A percentile compares a stretch with the other conserved stretches of the same genome.
phyloP scores from a whole-genome alignment of 2,888 invertebrate genomes.

The Sesamia inferens region DNA sequence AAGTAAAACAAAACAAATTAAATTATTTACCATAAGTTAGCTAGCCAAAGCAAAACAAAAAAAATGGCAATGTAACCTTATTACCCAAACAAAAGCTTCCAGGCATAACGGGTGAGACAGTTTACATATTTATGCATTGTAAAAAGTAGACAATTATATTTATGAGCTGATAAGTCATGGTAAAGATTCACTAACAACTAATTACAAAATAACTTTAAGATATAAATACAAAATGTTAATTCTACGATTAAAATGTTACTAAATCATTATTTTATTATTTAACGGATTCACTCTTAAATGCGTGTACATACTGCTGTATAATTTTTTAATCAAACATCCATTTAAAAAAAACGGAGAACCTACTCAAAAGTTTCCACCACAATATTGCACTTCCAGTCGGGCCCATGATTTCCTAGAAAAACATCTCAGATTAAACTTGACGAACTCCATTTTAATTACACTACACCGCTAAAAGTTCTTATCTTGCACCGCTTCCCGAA shows the following conservation, averaged over 20 bases:
- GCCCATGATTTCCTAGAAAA: constrained; percentile 2
- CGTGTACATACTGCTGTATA: not conserved
- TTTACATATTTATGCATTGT: no score
- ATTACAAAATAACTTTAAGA: not conserved
- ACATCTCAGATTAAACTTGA: constrained; percentile 10
- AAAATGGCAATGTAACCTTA: no score
- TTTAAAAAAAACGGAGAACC: not conserved
- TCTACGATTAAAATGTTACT: not conserved
- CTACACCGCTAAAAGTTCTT: constrained; percentile 25
- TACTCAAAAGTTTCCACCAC: not conserved
- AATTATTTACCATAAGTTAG: no score
- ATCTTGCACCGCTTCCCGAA: constrained; percentile 22
- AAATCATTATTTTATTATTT: not conserved
- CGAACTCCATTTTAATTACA: constrained; percentile 7
- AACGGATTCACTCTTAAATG: no score
- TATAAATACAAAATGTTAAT: not conserved
- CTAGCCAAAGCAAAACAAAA: no score
- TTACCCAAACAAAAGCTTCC: no score
- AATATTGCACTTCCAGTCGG: not conserved
- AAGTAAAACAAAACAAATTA: no score
- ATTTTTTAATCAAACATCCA: no score
- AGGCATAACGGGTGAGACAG: no score
- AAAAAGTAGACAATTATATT: no score
- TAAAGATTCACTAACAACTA: no score
- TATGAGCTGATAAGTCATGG: no score